Percentiles rank a stretch among this genome's conserved stretches.
These are phyloP conservation scores for Choristoneura rosaceana DNA, from an alignment of 2,888 invertebrate species.

Conservation along the genomic window DNA sequence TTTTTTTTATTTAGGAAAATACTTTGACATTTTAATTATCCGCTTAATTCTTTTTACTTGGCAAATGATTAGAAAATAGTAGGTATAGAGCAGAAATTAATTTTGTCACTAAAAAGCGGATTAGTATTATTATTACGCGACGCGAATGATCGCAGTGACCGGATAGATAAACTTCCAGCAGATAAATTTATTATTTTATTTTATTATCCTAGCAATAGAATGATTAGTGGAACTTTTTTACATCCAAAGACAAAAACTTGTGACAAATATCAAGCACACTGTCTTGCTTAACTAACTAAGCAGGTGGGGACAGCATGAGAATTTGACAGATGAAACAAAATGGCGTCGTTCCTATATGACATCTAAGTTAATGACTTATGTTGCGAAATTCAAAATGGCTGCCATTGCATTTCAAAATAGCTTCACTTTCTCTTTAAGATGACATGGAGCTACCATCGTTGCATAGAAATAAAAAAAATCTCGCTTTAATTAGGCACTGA, in stretches of 20 bases:
- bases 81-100: neutral
- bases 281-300: constrained; percentile 51
- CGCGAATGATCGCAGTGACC: neutral
- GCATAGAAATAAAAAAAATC: too few species aligned
- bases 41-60: neutral
- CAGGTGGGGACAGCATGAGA: constrained; percentile 55
- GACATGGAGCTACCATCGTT: too few species aligned
- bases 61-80: neutral
- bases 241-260: neutral
- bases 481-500: too few species aligned
- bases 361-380: too few species aligned
- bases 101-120: neutral
- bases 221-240: constrained; percentile 8
- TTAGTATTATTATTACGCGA: neutral
- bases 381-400: neutral
- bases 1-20: neutral
- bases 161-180: neutral
- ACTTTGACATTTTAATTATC: neutral
- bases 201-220: neutral
- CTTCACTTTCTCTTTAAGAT: too few species aligned
- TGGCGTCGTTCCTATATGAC: neutral
- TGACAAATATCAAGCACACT: constrained; percentile 54
- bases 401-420: neutral
- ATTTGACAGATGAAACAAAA: constrained; percentile 46
- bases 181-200: too few species aligned